Evolutionary conservation across 2,888 invertebrate species (phyloP).

Genomic region (Dimorphilus gyrociliatus): DNA sequence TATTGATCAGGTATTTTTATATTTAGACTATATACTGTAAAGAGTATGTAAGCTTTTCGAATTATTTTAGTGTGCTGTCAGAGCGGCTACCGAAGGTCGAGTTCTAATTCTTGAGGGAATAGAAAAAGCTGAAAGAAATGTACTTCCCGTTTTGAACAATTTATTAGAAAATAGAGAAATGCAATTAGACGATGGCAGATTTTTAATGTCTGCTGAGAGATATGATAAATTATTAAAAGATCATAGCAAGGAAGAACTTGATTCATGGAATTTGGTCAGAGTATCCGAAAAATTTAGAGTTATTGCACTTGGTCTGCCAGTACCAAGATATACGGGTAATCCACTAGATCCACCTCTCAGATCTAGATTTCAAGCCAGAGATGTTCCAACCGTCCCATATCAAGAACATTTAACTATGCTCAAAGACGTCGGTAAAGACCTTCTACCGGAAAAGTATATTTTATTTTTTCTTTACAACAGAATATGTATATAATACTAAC

Average conservation of each 20-base stretch:
- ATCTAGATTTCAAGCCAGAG: conserved; percentile 81
- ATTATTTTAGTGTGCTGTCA: conserved; percentile 61
- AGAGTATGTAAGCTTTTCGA: conserved; percentile 1
- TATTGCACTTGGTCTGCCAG: conserved; percentile 33
- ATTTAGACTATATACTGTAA: too few relatives aligned
- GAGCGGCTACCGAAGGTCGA: conserved; percentile 73
- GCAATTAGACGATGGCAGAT: conserved; percentile 90
- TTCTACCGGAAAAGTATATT: conserved; percentile 10
- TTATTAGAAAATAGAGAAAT: conserved; percentile 90
- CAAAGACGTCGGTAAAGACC: conserved; percentile 5
- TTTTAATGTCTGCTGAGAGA: conserved; percentile 68
- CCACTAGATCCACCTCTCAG: conserved; percentile 85
- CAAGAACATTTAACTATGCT: conserved; percentile 19
- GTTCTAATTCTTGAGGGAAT: conserved; percentile 82
- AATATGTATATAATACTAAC: too few relatives aligned
- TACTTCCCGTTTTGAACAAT: conserved; percentile 85
- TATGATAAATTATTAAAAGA: conserved; percentile 75
- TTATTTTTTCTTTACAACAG: too few relatives aligned
- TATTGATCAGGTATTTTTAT: conserved; percentile 73
- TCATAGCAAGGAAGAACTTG: conserved; percentile 58
- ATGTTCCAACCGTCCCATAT: conserved; percentile 48
- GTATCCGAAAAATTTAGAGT: conserved; percentile 74
- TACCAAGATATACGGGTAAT: conserved; percentile 50
- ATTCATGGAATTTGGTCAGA: conserved; percentile 69
- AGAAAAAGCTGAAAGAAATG: conserved; percentile 92